Evolutionary conservation across 2,797 vertebrate genomes (phyloP), one percentile per base, ranked within the genome.

Genomic region (Amazonetta brasiliensis): DNA sequence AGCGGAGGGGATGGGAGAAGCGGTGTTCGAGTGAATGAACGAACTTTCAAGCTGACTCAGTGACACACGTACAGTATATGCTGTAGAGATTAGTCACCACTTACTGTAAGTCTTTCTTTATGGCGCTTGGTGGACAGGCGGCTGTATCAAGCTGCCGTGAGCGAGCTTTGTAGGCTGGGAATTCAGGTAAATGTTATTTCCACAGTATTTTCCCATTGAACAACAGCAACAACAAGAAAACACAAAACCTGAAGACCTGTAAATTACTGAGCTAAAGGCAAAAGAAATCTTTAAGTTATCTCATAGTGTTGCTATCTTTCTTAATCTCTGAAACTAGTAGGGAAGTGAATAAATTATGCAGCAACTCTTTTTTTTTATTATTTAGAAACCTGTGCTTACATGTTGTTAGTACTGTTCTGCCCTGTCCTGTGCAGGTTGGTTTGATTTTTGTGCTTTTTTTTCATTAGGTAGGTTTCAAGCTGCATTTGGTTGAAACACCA

Each of bases 71-170:
- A 79, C 44, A 84, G 93, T 94, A 64, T 87, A 82, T 7, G 28
- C 95, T 94, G 84, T 90, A 67, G 69, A 91, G 89, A 97, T 98
- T 98, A 98, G 97, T 98, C 97, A 98, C 97, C 96, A 3, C 77
- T 98, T 98, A 98, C 98, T 78, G 98, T 98, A 98, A 98, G 92
- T 95, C 93, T 98, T 96, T 96, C 97, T 69, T 80, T 50, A 18
- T 80, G 79, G 62, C 94, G 92, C 95, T 97, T 81, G 89, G 91
- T 94, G 96, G 72, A 92, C 48, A 46, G 84, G 84, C 67, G 75
- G 74, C 96, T 94, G 56, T 68, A 14, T 88, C 69, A 58, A 68
- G 89, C 15, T 28, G 68, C 50, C 72, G 86, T 78, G n/a, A 60
- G 37, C 1, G 4, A 72, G 58, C 92, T 95, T 79, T 87, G 52